phyloP scores from a whole-genome alignment of 2,888 invertebrate genomes.

The Platycnemis pennipes region DNA sequence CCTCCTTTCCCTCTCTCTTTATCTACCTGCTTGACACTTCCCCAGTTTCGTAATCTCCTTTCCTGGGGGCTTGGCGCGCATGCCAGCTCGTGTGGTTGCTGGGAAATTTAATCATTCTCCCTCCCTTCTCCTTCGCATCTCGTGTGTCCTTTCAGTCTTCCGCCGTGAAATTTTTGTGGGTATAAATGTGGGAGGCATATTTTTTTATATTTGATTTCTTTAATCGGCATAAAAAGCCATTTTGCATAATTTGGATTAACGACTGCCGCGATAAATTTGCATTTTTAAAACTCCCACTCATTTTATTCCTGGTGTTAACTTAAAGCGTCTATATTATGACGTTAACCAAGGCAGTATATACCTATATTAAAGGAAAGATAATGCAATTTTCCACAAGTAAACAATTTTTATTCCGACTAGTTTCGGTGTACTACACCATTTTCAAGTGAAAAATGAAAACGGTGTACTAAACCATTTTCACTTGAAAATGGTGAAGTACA shows the following conservation, averaged over 20 bases:
- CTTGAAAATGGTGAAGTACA: too few species aligned
- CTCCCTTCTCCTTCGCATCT: background rate
- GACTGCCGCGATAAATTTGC: background rate
- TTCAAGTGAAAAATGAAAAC: too few species aligned
- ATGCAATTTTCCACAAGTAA: too few species aligned
- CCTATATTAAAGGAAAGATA: too few species aligned
- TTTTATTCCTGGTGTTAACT: background rate
- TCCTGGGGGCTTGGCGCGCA: background rate
- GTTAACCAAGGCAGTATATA: background rate
- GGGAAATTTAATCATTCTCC: constrained; percentile 1
- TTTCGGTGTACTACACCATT: too few species aligned
- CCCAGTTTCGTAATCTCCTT: constrained; percentile 6
- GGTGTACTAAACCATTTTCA: too few species aligned
- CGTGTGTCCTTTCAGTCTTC: background rate
- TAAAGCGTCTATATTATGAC: background rate
- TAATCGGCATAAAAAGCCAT: background rate
- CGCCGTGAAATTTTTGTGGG: background rate
- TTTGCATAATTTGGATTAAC: background rate
- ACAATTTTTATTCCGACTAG: too few species aligned
- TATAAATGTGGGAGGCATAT: too few species aligned
- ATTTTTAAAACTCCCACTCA: background rate
- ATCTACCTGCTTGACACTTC: background rate
- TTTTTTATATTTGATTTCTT: background rate
- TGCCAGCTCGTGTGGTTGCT: background rate
- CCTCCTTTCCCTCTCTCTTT: background rate